Evolutionary conservation across 2,113 vertebrate species (phyloP), one percentile per base, ranked within the genome.

Genomic region (Psophia crepitans): DNA sequence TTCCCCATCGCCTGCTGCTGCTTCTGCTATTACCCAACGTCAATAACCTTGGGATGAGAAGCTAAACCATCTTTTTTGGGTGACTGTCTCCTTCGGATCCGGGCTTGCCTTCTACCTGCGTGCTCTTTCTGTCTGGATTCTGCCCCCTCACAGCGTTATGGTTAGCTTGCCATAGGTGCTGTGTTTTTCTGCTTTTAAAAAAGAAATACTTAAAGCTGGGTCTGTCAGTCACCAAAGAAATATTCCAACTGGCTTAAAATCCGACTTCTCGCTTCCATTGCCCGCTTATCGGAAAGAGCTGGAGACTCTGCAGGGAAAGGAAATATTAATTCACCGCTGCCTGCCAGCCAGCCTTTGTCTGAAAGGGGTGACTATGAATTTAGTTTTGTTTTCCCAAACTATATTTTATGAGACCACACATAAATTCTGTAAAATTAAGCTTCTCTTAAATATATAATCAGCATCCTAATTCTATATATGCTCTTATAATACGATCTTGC

Each of bases 61-160:
- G 19, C 64, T 63, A 12, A 11, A 8, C 37, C 32, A 3, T 4
- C 37, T 3, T 2, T 3, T 4, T 30, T 73, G 23, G 8, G 3
- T n/a, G 46, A 30, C 32, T 51, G 23, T 4, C 9, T n/a, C 44
- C 48, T 26, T 28, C 24, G 8, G 7, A 1, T 1, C 1, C 0
- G 43, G 37, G 26, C 41, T 70, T 27, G 14, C 10, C 33, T 58
- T 44, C 79, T n/a, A 6, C 2, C 44, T 35, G 30, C 1, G 0
- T 2, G 28, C 11, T 65, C 58, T 32, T 64, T 14, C 87, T 11
- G 26, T 17, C 27, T 19, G 35, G 49, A 9, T 17, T 26, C 49
- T 73, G 17, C 24, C 22, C 35, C 41, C 44, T 65, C 18, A 1
- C 3, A 1, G 22, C 12, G 1, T 15, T 48, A 10, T 3, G 26